Conservation (phyloP, 2,113 vertebrate genomes). For the Podarcis raffonei region DNA sequence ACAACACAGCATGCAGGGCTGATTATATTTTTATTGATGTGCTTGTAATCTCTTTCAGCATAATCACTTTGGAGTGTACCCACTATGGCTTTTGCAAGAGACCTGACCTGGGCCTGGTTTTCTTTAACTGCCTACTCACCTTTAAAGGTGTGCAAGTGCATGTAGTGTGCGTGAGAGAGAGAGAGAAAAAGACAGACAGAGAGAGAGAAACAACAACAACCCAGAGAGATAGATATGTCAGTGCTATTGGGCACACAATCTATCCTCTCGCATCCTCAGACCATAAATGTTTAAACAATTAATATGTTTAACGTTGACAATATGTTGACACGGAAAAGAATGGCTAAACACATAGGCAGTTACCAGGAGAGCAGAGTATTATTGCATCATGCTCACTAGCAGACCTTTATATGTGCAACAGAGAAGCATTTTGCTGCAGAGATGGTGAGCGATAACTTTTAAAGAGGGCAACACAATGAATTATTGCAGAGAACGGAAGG, state of each 20-base stretch:
- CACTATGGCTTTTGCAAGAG: conserved; percentile 17
- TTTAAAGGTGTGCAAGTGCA: not conserved
- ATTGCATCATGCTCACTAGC: not conserved
- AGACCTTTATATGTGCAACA: not conserved
- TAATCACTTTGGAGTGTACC: not conserved
- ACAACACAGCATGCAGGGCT: not conserved
- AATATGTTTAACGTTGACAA: too few species aligned
- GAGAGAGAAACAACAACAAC: not conserved
- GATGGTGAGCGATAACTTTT: too few species aligned
- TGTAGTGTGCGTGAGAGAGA: not conserved
- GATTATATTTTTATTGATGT: not conserved
- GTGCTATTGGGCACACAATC: not conserved
- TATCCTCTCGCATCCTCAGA: not conserved
- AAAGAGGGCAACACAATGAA: not conserved
- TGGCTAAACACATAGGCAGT: not conserved
- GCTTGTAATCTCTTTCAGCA: conserved; percentile 7
- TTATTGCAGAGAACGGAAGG: not conserved
- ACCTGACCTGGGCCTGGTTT: not conserved
- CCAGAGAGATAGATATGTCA: not conserved
- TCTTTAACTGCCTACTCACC: conserved; percentile 13
- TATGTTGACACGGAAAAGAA: not conserved
- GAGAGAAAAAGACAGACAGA: not conserved
- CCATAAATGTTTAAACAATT: not conserved
- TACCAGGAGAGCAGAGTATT: not conserved
- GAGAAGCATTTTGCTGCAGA: not conserved